phyloP scores from a whole-genome alignment of 2,888 invertebrate species.

The Macropis europaea region DNA sequence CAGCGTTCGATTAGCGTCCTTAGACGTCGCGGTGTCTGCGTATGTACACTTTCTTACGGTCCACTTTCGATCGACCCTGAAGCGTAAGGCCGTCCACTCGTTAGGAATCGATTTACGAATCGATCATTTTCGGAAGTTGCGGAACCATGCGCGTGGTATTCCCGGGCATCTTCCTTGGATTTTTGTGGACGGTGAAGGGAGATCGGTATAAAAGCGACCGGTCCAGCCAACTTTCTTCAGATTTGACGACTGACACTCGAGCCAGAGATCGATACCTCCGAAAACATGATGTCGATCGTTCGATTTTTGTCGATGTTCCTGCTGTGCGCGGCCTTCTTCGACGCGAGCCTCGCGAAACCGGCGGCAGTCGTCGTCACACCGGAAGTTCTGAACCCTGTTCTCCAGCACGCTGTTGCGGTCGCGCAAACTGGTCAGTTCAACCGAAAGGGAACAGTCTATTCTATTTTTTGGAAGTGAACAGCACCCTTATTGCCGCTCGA shows the following conservation, averaged over 20 bases:
- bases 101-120: constrained; percentile 25
- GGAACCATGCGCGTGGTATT: too few relatives aligned
- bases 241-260: too few relatives aligned
- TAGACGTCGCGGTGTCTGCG: neutral
- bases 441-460: too few relatives aligned
- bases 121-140: constrained; percentile 2
- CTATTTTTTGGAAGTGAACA: too few relatives aligned
- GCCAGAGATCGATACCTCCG: neutral
- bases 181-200: constrained; percentile 52
- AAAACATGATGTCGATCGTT: constrained; percentile 9
- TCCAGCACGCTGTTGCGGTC: neutral
- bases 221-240: constrained; percentile 9
- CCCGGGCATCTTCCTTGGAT: constrained; percentile 21
- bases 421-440: constrained; percentile 38
- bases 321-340: constrained; percentile 11
- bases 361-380: neutral
- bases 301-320: neutral
- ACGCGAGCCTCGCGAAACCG: constrained; percentile 30
- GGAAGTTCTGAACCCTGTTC: constrained; percentile 15
- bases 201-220: constrained; percentile 52
- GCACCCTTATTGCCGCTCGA: too few relatives aligned
- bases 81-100: constrained; percentile 68
- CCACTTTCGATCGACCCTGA: constrained; percentile 69
- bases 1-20: constrained; percentile 19
- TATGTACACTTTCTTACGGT: constrained; percentile 2